These are phyloP conservation scores for Cephus sareptanus DNA, from an alignment of 2,888 invertebrate species.

Conservation along the genomic window DNA sequence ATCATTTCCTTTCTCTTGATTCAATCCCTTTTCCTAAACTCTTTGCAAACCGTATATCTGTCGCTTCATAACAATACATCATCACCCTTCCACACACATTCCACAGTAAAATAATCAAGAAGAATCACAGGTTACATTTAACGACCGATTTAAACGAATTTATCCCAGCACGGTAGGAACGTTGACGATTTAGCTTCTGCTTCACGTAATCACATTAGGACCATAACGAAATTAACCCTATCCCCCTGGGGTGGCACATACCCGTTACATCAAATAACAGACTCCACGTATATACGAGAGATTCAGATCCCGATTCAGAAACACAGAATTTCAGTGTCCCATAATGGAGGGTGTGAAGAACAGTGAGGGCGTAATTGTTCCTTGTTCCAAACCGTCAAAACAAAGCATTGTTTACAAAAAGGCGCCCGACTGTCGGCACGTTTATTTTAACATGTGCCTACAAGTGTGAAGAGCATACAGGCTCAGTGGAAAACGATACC, in stretches of 20 bases:
- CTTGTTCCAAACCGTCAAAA: slow-evolving; percentile 4
- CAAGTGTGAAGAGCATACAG: not conserved
- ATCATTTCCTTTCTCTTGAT: not conserved
- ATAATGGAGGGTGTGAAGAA: not conserved
- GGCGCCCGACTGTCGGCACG: not conserved
- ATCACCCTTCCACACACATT: not conserved
- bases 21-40: not conserved
- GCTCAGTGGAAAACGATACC: not conserved
- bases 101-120: not conserved
- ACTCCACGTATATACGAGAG: not conserved
- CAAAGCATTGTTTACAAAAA: slow-evolving; percentile 3
- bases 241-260: not conserved
- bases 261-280: not conserved
- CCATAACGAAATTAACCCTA: not conserved
- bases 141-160: not conserved
- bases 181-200: not conserved
- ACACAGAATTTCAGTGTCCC: not conserved
- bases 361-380: not conserved
- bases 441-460: slow-evolving; percentile 3
- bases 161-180: not conserved
- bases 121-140: not conserved
- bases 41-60: not conserved
- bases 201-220: not conserved
- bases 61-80: not conserved
- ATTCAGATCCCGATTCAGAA: not conserved